These are phyloP conservation scores for Brienomyrus brachyistius DNA, from an alignment of 2,113 vertebrate genomes.

Conservation along the genomic window DNA sequence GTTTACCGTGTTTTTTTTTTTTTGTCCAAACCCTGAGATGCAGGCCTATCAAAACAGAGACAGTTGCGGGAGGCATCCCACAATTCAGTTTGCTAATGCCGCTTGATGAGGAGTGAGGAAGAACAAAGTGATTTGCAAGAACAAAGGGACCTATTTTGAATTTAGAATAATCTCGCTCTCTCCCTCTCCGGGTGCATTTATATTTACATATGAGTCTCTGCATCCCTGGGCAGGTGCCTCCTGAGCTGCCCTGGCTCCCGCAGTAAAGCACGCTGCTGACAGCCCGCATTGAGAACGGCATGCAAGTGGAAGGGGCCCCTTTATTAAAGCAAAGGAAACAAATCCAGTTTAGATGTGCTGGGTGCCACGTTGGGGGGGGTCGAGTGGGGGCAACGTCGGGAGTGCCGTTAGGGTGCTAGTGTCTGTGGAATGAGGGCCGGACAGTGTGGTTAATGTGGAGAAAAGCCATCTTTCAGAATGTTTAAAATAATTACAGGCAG, in stretches of 20 bases:
- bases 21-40: not conserved
- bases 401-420: conserved; percentile 15
- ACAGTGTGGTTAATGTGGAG: conserved; percentile 22
- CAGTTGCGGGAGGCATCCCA: not conserved
- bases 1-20: not conserved
- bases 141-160: not conserved
- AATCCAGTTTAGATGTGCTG: conserved; percentile 1
- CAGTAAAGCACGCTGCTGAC: conserved; percentile 19
- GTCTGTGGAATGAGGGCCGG: conserved; percentile 13
- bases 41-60: not conserved
- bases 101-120: conserved; percentile 11
- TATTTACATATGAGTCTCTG: conserved; percentile 1
- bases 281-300: conserved; percentile 8
- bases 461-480: conserved; percentile 23
- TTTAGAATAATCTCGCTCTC: conserved; percentile 6
- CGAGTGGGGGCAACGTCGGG: not conserved
- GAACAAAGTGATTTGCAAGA: not conserved
- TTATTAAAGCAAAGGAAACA: conserved; percentile 27
- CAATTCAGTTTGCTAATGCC: not conserved
- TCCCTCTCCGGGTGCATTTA: not conserved
- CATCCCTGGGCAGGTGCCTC: not conserved
- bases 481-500: conserved; percentile 44
- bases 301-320: conserved; percentile 20
- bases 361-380: not conserved
- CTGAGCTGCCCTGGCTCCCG: not conserved